Evolutionary conservation across 2,113 vertebrate species (phyloP).

Genomic region (Misgurnus mizolepis): DNA sequence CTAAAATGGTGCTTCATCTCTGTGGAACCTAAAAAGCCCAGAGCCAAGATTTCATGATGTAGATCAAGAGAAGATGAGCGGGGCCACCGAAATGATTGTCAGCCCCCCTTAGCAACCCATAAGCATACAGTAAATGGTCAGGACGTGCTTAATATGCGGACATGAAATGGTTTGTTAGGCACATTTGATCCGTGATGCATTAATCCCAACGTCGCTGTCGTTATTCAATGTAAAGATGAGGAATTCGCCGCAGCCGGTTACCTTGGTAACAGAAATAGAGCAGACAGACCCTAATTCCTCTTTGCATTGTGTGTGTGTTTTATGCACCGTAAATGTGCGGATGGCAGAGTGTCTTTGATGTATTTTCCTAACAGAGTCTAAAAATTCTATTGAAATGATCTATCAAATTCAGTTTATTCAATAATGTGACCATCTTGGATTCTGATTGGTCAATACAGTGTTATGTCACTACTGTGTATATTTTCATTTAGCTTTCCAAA

Average conservation of each 20-base stretch:
- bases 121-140: constrained; percentile 24
- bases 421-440: not conserved
- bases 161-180: constrained; percentile 61
- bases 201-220: constrained; percentile 64
- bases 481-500: not conserved
- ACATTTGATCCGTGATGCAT: constrained; percentile 68
- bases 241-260: constrained; percentile 61
- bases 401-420: constrained; percentile 9
- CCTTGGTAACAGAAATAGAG: constrained; percentile 69
- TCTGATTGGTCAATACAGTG: no score
- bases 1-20: constrained; percentile 3
- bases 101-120: not conserved
- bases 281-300: constrained; percentile 54
- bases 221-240: constrained; percentile 62
- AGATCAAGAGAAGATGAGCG: not conserved
- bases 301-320: constrained; percentile 55
- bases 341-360: constrained; percentile 7
- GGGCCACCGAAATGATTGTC: not conserved
- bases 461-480: no score
- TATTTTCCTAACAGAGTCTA: constrained; percentile 18
- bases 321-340: constrained; percentile 1
- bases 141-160: constrained; percentile 36
- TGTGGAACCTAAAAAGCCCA: not conserved
- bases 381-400: constrained; percentile 10
- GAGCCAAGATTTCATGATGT: not conserved